Evolutionary conservation across 2,797 vertebrate genomes (phyloP).

Genomic region (Tadarida brasiliensis): DNA sequence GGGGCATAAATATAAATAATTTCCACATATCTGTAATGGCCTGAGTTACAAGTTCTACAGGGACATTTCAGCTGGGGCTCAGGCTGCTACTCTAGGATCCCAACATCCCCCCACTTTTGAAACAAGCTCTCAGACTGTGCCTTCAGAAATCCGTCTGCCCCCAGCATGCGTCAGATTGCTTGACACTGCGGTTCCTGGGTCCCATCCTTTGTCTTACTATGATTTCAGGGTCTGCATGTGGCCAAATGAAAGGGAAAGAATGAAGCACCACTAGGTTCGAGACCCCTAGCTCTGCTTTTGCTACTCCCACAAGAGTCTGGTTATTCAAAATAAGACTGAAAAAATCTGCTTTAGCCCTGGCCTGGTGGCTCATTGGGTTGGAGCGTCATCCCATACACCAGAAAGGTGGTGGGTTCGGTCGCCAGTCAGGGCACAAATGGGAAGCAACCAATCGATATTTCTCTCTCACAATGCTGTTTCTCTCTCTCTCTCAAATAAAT

Average conservation of each 20-base stretch:
- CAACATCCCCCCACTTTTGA: background rate
- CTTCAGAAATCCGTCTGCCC: background rate
- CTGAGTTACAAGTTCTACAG: background rate
- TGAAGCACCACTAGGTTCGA: background rate
- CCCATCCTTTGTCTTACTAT: background rate
- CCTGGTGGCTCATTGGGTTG: too few species aligned
- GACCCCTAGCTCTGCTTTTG: background rate
- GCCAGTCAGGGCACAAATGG: too few species aligned
- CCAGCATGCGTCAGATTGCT: slow-evolving; percentile 16
- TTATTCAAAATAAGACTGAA: slow-evolving; percentile 52
- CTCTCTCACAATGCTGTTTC: too few species aligned
- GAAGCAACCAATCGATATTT: too few species aligned
- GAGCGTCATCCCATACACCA: too few species aligned
- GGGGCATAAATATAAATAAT: background rate
- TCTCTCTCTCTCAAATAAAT: too few species aligned
- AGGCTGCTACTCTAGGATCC: background rate
- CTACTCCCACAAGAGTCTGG: background rate
- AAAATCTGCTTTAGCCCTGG: background rate
- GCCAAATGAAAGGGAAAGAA: slow-evolving; percentile 29
- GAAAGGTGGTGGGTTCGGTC: too few species aligned
- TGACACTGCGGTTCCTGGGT: background rate
- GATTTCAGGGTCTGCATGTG: background rate
- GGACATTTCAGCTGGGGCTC: background rate
- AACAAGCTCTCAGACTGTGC: slow-evolving; percentile 2
- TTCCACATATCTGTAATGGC: background rate